These are phyloP conservation scores for Drosophila paulistorum DNA, from an alignment of 1,140 invertebrate genomes.

Conservation along the genomic window DNA sequence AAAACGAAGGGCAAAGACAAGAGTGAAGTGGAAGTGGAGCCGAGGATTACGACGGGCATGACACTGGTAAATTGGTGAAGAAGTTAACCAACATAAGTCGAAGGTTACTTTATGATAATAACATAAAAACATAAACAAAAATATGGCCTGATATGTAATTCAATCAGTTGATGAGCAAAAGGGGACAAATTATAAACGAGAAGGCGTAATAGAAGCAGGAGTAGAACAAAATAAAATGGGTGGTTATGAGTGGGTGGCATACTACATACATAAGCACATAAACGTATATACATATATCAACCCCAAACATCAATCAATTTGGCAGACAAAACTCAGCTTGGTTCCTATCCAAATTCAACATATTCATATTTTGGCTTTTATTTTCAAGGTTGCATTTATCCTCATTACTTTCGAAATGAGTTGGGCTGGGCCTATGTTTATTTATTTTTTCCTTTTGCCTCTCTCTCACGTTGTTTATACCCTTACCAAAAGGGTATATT, in stretches of 20 bases:
- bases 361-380: conserved; percentile 2
- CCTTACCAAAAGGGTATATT: background rate
- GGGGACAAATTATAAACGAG: background rate
- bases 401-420: conserved; percentile 53
- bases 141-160: conserved; percentile 54
- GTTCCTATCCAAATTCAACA: background rate
- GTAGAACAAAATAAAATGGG: background rate
- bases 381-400: conserved; percentile 58
- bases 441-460: background rate
- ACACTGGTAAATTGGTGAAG: background rate
- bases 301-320: conserved; percentile 42
- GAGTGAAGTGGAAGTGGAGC: conserved; percentile 8
- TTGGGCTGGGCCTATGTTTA: conserved; percentile 31
- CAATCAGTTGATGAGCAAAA: conserved; percentile 53
- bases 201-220: background rate
- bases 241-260: background rate
- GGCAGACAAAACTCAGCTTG: conserved; percentile 10
- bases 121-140: conserved; percentile 22
- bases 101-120: conserved; percentile 54
- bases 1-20: background rate
- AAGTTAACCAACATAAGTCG: conserved; percentile 57
- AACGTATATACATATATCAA: background rate
- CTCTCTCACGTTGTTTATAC: background rate
- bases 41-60: background rate
- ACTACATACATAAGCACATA: background rate